Base-by-base conservation (phyloP, 2,888 invertebrate genomes). In the Thecophora atra region DNA sequence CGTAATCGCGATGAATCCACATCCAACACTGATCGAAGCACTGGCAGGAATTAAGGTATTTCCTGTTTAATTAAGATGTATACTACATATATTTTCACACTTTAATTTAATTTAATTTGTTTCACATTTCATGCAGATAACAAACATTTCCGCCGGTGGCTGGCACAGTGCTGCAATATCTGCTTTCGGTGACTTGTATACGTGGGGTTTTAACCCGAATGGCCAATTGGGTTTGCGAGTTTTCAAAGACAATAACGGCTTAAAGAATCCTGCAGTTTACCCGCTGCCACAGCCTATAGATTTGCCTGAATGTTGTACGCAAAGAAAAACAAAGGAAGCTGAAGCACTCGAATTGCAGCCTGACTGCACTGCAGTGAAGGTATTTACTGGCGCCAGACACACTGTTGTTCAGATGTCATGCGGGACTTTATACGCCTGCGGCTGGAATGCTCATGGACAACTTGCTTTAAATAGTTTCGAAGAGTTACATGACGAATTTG, bases 141-240 rank as follows among this genome's bases (percentile, higher is more conserved):
- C 86, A 0, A 88, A 89, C 80, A 91, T 97, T 69, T 89, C 92
- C 63, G 92, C 94, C 52, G 95, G 94, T 8, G 95, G 95, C 13
- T 97, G 96, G 96, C 96, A 97, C 84, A 92, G 92, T 70, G 89
- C 92, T 67, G 95, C 92, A 13, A 83, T 96, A 8, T 94, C 94
- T 77, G 89, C 90, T 79, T 90, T 89, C 84, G 96, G 95, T 17
- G 96, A 96, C 83, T 81, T 96, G 0, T 97, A 96, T 82, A 89
- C 90, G 2, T 97, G 97, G 97, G 97, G 97, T 8, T 96, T 94
- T 92, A 97, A 97, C 86, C 91, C 93, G 75, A 90, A 90, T 80
- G 96, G 97, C 0, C 96, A 97, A 85, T 86, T 97, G 19, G 97
- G 97, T 8, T 84, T 93, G 42, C 84, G 86, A 44, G 81, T 83